Evolutionary conservation across 2,797 vertebrate genomes (phyloP), one percentile per base, ranked within the genome.

Genomic region (Sebastes jordani): DNA sequence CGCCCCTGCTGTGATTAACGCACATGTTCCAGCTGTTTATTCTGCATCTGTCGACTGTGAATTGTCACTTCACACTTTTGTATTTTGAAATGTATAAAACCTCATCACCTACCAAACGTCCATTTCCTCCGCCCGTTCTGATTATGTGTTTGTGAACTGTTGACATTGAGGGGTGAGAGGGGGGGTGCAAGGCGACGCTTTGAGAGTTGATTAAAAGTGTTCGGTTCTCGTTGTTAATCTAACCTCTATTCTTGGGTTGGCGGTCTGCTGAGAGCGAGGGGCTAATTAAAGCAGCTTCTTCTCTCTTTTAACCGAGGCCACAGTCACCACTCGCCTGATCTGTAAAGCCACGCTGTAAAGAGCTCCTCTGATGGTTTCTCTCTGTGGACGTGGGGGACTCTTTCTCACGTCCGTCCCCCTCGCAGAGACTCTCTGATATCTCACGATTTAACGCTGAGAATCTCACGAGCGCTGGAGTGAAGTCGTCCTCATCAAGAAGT

Each of bases 181-280:
- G 7, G 46, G 69, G 27, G 36, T 69, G 46, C 11, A 74, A 52
- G 74, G 72, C 88, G 79, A 82, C 78, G 46, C 87, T 92, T 88
- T 87, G 86, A 87, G 93, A 89, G 82, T 89, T 92, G 92, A 94
- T 94, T 93, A 92, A 86, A 93, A 90, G 84, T 81, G 74, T 83
- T 90, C 34, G 22, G 30, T 85, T 89, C 78, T 86, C 63, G 56
- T 86, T 87, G 88, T 91, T 93, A 88, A 90, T 92, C 81, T 77
- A 89, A 88, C 87, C 82, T 52, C 88, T 81, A 88, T 90, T 91
- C 84, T 87, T 74, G 87, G 89, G 78, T 71, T 86, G 84, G 82
- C 82, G 81, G 84, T 76, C 83, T 89, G 79, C 86, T 70, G 85
- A 74, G 88, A 89, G 76, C 32, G 74, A 66, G 60, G 86, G 86